phyloP scores from a whole-genome alignment of 2,797 vertebrate genomes.

The Bufotes viridis region DNA sequence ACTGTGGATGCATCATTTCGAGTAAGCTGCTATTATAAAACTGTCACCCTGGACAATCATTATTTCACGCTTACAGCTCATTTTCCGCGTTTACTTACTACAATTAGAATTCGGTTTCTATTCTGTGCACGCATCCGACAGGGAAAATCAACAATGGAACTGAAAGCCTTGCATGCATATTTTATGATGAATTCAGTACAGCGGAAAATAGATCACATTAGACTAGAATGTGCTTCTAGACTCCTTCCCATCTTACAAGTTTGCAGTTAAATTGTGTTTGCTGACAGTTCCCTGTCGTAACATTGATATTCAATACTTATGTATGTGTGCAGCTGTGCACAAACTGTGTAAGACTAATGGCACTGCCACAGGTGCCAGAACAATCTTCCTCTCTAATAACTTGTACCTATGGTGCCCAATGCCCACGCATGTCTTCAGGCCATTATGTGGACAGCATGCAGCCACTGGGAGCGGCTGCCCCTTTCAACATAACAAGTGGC shows the following conservation, averaged over 20 bases:
- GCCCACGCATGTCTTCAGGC: too few relatives aligned
- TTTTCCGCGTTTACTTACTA: not conserved
- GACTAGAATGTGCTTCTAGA: not conserved
- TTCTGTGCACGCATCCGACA: not conserved
- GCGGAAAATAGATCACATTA: not conserved
- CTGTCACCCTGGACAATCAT: slow-evolving; percentile 6
- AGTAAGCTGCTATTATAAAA: not conserved
- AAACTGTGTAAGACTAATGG: not conserved
- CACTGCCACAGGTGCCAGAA: not conserved
- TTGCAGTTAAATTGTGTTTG: slow-evolving; percentile 10
- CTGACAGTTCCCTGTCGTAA: slow-evolving; percentile 8
- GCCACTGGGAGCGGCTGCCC: too few relatives aligned
- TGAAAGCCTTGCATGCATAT: not conserved
- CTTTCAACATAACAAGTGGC: too few relatives aligned
- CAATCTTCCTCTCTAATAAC: not conserved
- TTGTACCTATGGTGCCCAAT: too few relatives aligned
- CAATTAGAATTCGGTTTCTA: not conserved
- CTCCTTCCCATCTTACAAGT: not conserved
- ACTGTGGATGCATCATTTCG: not conserved
- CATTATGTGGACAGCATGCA: too few relatives aligned
- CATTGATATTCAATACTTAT: slow-evolving; percentile 17
- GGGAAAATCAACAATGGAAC: not conserved
- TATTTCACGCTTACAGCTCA: slow-evolving; percentile 2
- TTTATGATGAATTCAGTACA: not conserved
- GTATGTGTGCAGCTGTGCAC: not conserved